Percentiles rank a stretch among this genome's conserved stretches.
Conservation (phyloP, 2,888 invertebrate genomes). For the Heterodera filipjevi region DNA sequence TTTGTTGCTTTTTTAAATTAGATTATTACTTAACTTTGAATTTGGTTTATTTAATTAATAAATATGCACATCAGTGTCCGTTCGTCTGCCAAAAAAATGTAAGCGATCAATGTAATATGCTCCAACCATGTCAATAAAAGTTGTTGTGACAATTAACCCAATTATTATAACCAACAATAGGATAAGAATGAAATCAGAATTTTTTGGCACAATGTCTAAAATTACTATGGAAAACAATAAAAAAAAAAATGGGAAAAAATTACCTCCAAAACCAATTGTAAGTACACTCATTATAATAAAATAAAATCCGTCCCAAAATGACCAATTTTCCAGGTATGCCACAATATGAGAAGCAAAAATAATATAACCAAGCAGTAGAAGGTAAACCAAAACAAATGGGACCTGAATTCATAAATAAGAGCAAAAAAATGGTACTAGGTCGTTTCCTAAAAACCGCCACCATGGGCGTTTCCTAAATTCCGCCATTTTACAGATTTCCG, state of each 20-base stretch:
- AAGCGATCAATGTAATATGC: slow-evolving; percentile 66
- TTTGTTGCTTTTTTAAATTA: no score
- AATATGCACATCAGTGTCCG: slow-evolving; percentile 50
- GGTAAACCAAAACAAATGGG: slow-evolving; percentile 59
- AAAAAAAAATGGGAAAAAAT: slow-evolving; percentile 55
- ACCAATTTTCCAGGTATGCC: slow-evolving; percentile 75
- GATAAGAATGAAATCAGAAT: slow-evolving; percentile 84
- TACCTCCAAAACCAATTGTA: slow-evolving; percentile 78
- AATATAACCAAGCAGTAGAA: slow-evolving; percentile 49
- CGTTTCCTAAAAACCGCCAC: no score
- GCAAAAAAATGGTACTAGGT: no score
- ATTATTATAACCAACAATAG: slow-evolving; percentile 89
- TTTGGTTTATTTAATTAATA: background rate
- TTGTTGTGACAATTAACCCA: slow-evolving; percentile 89
- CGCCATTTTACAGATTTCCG: no score
- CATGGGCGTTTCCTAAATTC: no score
- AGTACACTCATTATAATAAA: slow-evolving; percentile 93
- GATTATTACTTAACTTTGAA: no score
- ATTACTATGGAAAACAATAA: background rate
- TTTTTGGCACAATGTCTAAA: slow-evolving; percentile 69
- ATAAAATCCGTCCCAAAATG: slow-evolving; percentile 77
- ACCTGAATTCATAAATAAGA: slow-evolving; percentile 1
- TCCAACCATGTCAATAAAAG: slow-evolving; percentile 95
- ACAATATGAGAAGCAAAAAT: slow-evolving; percentile 52
- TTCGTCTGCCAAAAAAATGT: slow-evolving; percentile 62